Evolutionary conservation across 2,797 vertebrate genomes (phyloP).

Genomic region (Uromys caudimaculatus): DNA sequence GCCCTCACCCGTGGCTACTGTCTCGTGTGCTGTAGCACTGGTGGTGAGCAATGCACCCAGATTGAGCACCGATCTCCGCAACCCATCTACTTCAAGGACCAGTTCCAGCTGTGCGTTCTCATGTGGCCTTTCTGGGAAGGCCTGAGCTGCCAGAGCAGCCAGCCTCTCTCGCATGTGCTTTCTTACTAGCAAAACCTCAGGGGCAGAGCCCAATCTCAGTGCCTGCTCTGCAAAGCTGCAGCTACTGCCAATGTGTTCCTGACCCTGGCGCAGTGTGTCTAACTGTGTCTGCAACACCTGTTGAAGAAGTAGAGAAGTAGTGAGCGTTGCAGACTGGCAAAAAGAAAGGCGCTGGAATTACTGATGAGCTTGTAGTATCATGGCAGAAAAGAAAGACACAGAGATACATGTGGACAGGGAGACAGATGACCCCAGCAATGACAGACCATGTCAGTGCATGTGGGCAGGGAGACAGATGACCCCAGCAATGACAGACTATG

Average conservation of each 20-base stretch:
- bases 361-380: not conserved
- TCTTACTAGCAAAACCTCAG: conserved; percentile 93
- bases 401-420: not conserved
- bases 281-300: conserved; percentile 95
- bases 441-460: not conserved
- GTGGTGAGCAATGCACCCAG: conserved; percentile 95
- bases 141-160: conserved; percentile 91
- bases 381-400: not conserved
- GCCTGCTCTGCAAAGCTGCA: conserved; percentile 96
- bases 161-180: conserved; percentile 98
- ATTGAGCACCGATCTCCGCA: conserved; percentile 95
- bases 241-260: conserved; percentile 97
- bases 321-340: not conserved
- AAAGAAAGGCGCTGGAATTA: not conserved
- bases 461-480: not conserved
- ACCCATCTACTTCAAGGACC: conserved; percentile 94
- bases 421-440: not conserved
- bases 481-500: not conserved
- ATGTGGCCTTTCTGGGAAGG: conserved; percentile 94
- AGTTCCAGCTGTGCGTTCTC: conserved; percentile 96
- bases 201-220: conserved; percentile 87
- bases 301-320: not conserved
- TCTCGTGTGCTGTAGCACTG: conserved; percentile 93
- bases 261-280: conserved; percentile 93
- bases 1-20: conserved; percentile 95